phyloP scores from a whole-genome alignment of 2,113 vertebrate genomes.

The Centropristis striata region DNA sequence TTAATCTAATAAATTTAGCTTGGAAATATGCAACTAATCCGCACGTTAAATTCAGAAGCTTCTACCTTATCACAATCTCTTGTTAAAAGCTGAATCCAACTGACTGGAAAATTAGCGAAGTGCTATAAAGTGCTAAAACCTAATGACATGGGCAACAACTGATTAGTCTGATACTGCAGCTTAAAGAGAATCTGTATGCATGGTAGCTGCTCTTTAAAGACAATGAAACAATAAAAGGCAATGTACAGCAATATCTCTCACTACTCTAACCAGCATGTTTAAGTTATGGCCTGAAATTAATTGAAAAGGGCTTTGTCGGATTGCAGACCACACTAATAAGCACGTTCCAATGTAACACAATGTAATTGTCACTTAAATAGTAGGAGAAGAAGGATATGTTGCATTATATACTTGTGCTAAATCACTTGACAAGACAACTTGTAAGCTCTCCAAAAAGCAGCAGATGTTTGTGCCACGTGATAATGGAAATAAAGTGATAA shows the following conservation, averaged over 20 bases:
- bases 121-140: conserved; percentile 50
- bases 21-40: conserved; percentile 37
- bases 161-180: conserved; percentile 37
- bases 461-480: conserved; percentile 51
- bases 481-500: conserved; percentile 47
- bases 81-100: conserved; percentile 48
- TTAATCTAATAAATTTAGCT: conserved; percentile 32
- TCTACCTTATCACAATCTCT: conserved; percentile 36
- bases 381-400: conserved; percentile 4
- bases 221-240: conserved; percentile 21
- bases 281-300: conserved; percentile 2
- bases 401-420: conserved; percentile 1
- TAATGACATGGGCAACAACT: conserved; percentile 49
- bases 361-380: not conserved
- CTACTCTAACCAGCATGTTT: conserved; percentile 6
- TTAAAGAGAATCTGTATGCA: conserved; percentile 29
- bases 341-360: not conserved
- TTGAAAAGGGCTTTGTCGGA: conserved; percentile 19
- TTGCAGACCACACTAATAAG: not conserved
- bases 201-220: conserved; percentile 36
- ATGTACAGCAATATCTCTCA: conserved; percentile 1
- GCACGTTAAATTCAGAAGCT: conserved; percentile 21
- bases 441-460: conserved; percentile 25
- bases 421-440: conserved; percentile 28
- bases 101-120: conserved; percentile 47